Percentiles rank a stretch among this genome's conserved stretches.
Evolutionary conservation across 2,797 vertebrate genomes (phyloP).

Genomic region (Hapalemur alaotrensis): DNA sequence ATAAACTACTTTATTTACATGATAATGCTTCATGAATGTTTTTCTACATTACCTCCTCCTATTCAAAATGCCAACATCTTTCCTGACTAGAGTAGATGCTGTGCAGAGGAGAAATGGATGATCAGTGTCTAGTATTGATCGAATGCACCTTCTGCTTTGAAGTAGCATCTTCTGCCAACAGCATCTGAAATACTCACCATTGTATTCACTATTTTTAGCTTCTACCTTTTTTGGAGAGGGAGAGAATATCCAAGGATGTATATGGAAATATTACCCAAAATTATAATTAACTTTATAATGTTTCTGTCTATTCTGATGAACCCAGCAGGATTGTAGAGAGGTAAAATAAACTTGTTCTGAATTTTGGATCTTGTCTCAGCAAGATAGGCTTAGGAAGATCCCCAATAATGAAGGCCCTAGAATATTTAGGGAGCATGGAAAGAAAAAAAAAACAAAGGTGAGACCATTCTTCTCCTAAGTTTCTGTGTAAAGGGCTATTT

Average conservation of each 20-base stretch:
- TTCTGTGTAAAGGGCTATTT: background rate
- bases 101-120: background rate
- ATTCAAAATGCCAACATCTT: background rate
- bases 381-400: background rate
- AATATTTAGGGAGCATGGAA: background rate
- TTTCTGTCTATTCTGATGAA: background rate
- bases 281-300: background rate
- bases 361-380: background rate
- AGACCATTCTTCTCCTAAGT: background rate
- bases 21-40: background rate
- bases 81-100: background rate
- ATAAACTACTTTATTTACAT: background rate
- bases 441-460: background rate
- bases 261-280: background rate
- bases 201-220: background rate
- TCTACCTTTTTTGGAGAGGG: background rate
- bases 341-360: background rate
- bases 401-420: background rate
- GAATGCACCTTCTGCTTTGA: background rate
- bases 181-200: background rate
- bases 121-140: background rate
- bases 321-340: background rate
- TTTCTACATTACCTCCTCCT: background rate
- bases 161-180: background rate
- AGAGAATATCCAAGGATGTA: background rate